Evolutionary conservation across 2,797 vertebrate species (phyloP).

Genomic region (Rhinatrema bivittatum): DNA sequence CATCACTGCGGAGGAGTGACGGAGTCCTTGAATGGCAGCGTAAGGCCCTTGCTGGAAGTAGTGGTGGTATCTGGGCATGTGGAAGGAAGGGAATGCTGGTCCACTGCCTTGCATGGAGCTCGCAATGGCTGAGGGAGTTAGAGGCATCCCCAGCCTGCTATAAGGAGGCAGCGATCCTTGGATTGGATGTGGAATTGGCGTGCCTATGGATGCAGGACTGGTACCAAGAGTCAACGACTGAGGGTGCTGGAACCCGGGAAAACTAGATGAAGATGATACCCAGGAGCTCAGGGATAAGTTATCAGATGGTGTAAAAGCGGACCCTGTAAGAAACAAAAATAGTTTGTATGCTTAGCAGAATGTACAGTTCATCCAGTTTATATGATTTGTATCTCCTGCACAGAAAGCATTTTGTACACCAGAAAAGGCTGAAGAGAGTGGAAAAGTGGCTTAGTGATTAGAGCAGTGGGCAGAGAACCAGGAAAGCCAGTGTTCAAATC

Average conservation of each 20-base stretch:
- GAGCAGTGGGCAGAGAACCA: too few species aligned
- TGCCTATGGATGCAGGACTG: constrained; percentile 66
- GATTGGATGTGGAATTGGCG: constrained; percentile 84
- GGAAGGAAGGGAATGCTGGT: constrained; percentile 92
- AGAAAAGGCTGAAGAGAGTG: neutral
- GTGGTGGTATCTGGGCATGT: constrained; percentile 97
- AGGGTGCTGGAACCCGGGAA: constrained; percentile 89
- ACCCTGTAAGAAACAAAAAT: constrained; percentile 62
- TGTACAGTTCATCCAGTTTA: too few species aligned
- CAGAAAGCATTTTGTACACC: neutral
- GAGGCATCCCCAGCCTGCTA: constrained; percentile 85
- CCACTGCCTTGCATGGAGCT: constrained; percentile 86
- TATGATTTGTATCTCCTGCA: too few species aligned
- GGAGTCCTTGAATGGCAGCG: constrained; percentile 94
- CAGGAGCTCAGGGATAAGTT: constrained; percentile 93
- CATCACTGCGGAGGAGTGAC: constrained; percentile 96
- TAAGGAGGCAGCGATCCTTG: constrained; percentile 91
- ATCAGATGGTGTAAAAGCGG: constrained; percentile 90
- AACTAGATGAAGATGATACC: constrained; percentile 85
- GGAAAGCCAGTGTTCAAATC: too few species aligned
- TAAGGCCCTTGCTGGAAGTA: constrained; percentile 98
- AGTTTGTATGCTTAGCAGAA: neutral
- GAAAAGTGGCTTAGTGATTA: too few species aligned
- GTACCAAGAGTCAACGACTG: constrained; percentile 82
- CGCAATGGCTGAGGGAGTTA: constrained; percentile 80